phyloP scores from a whole-genome alignment of 1,140 invertebrate genomes.

The Cardiocondyla obscurior region DNA sequence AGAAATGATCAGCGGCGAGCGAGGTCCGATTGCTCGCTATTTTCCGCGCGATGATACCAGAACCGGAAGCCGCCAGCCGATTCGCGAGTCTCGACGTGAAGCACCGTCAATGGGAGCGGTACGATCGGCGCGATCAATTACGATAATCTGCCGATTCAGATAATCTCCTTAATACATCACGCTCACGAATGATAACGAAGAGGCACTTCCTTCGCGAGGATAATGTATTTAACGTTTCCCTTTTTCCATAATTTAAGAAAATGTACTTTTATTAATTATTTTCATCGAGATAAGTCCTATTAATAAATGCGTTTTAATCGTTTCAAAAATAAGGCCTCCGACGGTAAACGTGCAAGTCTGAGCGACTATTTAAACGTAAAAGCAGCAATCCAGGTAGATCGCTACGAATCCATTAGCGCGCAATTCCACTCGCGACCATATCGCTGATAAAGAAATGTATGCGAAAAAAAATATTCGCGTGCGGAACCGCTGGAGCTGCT shows the following conservation, averaged over 20 bases:
- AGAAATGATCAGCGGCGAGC: slow-evolving; percentile 69
- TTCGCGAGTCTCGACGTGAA: slow-evolving; percentile 10
- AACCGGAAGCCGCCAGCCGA: slow-evolving; percentile 32
- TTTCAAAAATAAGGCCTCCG: too few relatives aligned
- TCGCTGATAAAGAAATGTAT: slow-evolving; percentile 21
- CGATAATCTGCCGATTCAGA: not conserved
- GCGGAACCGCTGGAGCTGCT: not conserved
- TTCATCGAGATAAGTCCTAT: not conserved
- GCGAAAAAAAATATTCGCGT: not conserved
- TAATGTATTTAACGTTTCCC: not conserved
- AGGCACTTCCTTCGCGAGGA: not conserved
- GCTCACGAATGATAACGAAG: not conserved
- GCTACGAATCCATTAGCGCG: slow-evolving; percentile 11
- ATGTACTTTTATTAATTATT: not conserved
- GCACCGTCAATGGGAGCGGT: not conserved
- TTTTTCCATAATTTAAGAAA: not conserved
- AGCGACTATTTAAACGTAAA: not conserved
- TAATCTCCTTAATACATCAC: not conserved
- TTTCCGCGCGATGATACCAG: slow-evolving; percentile 32
- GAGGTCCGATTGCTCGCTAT: slow-evolving; percentile 68
- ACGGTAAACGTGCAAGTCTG: not conserved
- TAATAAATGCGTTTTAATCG: too few relatives aligned
- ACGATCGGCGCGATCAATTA: not conserved
- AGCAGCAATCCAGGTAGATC: not conserved
- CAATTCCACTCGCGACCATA: slow-evolving; percentile 6